phyloP scores from a whole-genome alignment of 2,797 vertebrate species.

The Acanthurus lineatus region DNA sequence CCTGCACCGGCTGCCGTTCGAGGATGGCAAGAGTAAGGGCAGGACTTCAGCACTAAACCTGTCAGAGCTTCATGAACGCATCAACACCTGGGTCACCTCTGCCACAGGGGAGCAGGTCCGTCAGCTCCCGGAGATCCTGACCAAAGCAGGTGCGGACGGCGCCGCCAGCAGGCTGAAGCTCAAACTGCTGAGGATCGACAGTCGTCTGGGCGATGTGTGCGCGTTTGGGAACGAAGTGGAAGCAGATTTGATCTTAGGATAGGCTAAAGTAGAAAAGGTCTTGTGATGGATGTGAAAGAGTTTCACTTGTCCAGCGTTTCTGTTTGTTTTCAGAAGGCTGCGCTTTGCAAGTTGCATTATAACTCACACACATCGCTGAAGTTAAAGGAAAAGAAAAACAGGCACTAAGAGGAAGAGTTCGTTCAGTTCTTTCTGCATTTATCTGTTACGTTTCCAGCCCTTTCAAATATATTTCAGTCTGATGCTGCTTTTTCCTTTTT shows the following conservation, averaged over 20 bases:
- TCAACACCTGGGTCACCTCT: conserved; percentile 44
- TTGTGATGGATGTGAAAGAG: too few relatives aligned
- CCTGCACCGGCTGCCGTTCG: conserved; percentile 3
- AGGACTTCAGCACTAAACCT: accelerated
- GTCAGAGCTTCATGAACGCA: accelerated
- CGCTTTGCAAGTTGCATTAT: background rate
- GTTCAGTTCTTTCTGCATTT: background rate
- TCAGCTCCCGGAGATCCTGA: conserved; percentile 33
- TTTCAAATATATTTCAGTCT: background rate
- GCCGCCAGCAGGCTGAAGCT: conserved; percentile 17
- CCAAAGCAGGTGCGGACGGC: accelerated
- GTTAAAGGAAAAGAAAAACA: conserved; percentile 23
- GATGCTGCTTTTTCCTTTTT: background rate
- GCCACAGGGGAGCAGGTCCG: conserved; percentile 24
- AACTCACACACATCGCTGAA: background rate
- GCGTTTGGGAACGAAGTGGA: background rate
- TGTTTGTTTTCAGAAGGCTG: background rate
- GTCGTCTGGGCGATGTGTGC: background rate
- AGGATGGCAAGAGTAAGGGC: accelerated
- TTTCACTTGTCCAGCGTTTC: background rate
- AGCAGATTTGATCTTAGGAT: accelerated
- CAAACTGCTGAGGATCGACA: conserved; percentile 55
- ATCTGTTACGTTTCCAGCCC: background rate
- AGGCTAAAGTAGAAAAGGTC: background rate
- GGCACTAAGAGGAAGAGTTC: accelerated